Conservation (phyloP, 1,140 invertebrate genomes). For the Nasonia vitripennis region DNA sequence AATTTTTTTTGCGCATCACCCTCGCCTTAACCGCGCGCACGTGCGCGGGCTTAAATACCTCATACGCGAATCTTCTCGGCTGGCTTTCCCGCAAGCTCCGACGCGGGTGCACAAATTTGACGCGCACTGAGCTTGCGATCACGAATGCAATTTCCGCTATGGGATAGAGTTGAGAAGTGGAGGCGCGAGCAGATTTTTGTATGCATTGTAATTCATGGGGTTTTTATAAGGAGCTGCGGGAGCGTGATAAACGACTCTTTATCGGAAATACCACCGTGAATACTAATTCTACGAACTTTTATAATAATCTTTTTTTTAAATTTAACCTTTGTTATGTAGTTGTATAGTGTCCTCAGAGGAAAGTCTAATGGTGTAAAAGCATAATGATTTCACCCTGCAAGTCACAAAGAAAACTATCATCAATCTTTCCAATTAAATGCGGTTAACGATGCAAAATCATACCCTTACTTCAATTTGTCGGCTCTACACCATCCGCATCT, state of each 20-base stretch:
- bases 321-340: background rate
- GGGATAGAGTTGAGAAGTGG: constrained; percentile 42
- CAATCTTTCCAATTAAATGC: constrained; percentile 23
- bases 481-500: background rate
- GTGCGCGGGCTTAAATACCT: constrained; percentile 28
- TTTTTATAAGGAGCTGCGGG: constrained; percentile 4
- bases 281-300: constrained; percentile 20
- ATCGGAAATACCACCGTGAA: constrained; percentile 26
- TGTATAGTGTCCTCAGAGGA: background rate
- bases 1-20: constrained; percentile 17
- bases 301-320: background rate
- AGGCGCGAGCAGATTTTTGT: constrained; percentile 41
- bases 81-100: background rate
- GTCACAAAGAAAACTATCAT: constrained; percentile 14
- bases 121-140: constrained; percentile 11
- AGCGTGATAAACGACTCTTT: constrained; percentile 42
- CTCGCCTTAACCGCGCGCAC: background rate
- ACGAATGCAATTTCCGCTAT: constrained; percentile 50
- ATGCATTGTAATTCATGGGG: constrained; percentile 46
- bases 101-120: background rate
- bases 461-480: constrained; percentile 16
- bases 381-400: background rate
- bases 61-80: background rate
- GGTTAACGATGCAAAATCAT: constrained; percentile 19
- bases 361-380: background rate